Conservation (phyloP, 2,797 vertebrate genomes). For the Coregonus sp. region DNA sequence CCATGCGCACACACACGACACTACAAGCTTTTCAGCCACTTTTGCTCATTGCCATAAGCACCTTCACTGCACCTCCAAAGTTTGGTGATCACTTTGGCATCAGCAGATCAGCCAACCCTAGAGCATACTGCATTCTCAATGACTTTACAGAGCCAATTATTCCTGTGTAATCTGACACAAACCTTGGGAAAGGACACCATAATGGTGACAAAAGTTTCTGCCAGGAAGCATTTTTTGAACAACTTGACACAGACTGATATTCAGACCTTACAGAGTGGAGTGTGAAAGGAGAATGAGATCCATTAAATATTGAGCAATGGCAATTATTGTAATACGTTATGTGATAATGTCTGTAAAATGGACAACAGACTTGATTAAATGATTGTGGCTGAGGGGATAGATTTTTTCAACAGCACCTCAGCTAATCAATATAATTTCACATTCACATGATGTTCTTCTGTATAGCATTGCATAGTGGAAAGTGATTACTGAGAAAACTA, state of each 20-base stretch:
- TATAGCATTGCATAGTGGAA: conserved; percentile 1
- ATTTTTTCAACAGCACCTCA: conserved; percentile 26
- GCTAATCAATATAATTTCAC: conserved; percentile 21
- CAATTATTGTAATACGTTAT: background rate
- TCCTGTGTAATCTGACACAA: conserved; percentile 53
- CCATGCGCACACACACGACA: conserved; percentile 1
- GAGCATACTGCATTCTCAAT: conserved; percentile 14
- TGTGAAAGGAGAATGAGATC: conserved; percentile 43
- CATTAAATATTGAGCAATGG: conserved; percentile 33
- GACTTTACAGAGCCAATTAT: conserved; percentile 41
- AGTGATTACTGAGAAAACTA: conserved; percentile 28
- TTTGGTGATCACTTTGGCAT: conserved; percentile 38
- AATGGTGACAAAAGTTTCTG: conserved; percentile 35
- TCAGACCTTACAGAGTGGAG: conserved; percentile 13
- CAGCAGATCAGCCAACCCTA: conserved; percentile 27
- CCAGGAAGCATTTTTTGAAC: conserved; percentile 31
- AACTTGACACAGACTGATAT: background rate
- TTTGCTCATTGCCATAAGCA: conserved; percentile 6
- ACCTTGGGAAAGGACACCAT: conserved; percentile 47
- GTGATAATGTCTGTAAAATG: conserved; percentile 28
- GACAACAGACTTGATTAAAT: conserved; percentile 45
- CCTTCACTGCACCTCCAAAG: conserved; percentile 22
- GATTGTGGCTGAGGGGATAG: background rate
- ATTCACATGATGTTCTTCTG: conserved; percentile 27
- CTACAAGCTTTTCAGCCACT: background rate